Base-by-base conservation (phyloP, 2,113 vertebrate species). In the Corythoichthys haematopterus region DNA sequence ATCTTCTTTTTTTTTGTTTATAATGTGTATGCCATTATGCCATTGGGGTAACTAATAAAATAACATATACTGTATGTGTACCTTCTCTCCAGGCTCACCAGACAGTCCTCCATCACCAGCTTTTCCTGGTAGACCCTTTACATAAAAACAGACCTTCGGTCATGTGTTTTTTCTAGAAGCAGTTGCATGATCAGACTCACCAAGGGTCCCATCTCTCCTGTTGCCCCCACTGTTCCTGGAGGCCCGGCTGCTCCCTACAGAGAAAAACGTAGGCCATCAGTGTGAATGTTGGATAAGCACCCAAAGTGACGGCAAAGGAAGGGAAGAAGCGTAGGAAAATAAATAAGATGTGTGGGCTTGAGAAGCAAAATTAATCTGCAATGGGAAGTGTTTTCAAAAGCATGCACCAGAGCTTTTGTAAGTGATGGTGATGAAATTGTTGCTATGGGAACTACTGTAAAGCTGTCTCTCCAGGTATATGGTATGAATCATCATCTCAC, bases 41-140 rank as follows among this genome's bases (percentile, higher is more conserved):
- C 33, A 20, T 35, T 6, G 53, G 53, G 5, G 53, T 56, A 33
- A 3, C 53, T 56, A 56, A 35, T 36, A 57, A 57, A 57, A 4
- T 57, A 33, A 13, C 20, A 8, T 35, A 20, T 67, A 70, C 20
- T 28, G 20, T 28, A 28, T 28, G 40, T 70, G 91, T 81, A 98
- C 97, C 95, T 95, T 97, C 83, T 94, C 90, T 67, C 97, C 97
- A 28, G 90, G 77, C 89, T 99, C 95, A 70, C 97, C 97, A 60
- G 91, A 88, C 76, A 86, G 89, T 65, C 97, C 97, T 47, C 79
- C 88, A 47, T 95, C 95, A 62, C 95, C 97, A 7, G 69, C 74
- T 74, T 92, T 89, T 72, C 96, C 97, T 7, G 89, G 91, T 0
- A 88, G 92, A 64, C 97, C 97, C 97, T 98, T 88, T 76, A 36